Evolutionary conservation across 1,140 invertebrate genomes (phyloP), one percentile per base, ranked within the genome.

Genomic region (Zaprionus taronus): DNA sequence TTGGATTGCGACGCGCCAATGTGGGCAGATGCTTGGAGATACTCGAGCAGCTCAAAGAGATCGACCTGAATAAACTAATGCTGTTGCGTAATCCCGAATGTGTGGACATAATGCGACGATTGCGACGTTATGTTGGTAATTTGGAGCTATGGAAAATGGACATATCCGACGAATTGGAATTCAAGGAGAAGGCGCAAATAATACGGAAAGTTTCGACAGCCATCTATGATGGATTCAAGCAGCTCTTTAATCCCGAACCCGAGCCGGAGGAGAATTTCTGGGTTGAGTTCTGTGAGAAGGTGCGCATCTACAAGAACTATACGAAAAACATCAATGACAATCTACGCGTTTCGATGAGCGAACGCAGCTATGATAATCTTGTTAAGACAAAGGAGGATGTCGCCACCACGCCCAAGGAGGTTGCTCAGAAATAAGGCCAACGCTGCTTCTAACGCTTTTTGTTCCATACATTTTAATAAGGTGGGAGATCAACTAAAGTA

Each of bases 1-100:
- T 97, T 15, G 94, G 94, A 26, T 81, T 96, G 15, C 94, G 95
- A 62, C 93, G 94, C 47, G 96, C 96, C 1, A 95, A 97, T 89
- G 94, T 95, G 1, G 95, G 96, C 26, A 74, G 94, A 49, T 96
- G 95, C 92, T 91, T 96, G 15, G 93, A 95, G 38, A 82, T 95
- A 1, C 92, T 96, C 53, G 94, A 95, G 12, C 83, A 89, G 70
- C 78, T 96, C 55, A 92, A 95, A 83, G 94, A 95, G 12, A 91
- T 97, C 51, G 93, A 96, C 15, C 92, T 98, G 11, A 96, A 95
- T 70, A 94, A 95, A 20, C 83, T 98, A 3, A 97, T 98, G 96
- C 92, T 98, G 28, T 95, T 97, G 80, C 98, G 98, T 80, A 96
- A 98, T 93, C 96, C 97, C 0, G 95, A 96, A 64, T 95, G 97